Base-by-base conservation (phyloP, 2,888 invertebrate genomes). In the Campoplex nolae region DNA sequence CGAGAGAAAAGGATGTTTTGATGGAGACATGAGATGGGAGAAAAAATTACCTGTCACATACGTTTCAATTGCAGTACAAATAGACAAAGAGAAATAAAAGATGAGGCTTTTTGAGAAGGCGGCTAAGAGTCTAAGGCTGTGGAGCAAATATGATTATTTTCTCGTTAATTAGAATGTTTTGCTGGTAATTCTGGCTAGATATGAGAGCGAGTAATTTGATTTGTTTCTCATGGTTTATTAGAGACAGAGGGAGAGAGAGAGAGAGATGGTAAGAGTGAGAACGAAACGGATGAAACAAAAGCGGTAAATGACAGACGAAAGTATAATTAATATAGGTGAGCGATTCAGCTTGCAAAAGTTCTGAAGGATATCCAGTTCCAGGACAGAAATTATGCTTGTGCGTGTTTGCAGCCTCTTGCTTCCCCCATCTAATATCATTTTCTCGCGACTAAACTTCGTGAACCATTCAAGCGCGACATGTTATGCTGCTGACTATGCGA, bases 81-180 rank as follows among this genome's bases (percentile, higher is more conserved):
- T 7, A 51, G 7, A 11, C 6, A 56, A 38, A 54, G 23, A 54
- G n/a, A n/a, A 56, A 18, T 3, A 13, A 42, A 9, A 74, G 48
- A 35, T 32, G 32, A 54, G 13, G 38, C 16, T n/a, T 13, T 13
- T 1, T 4, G 67, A 38, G 67, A 35, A 38, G n/a, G 68, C 38
- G 73, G 18, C 35, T 38, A 13, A 56, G 54, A 71, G 62, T 28
- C 32, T 13, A 71, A 73, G 73, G 70, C 73, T 76, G 76, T 71
- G 70, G 68, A 65, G 83, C 79, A 89, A 89, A 88, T 85, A 84
- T 80, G 77, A 89, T 89, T 89, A 87, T 70, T 85, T 88, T 83
- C 28, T 65, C 79, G 85, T 89, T 88, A 89, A 89, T 88, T 88
- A 89, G 84, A 88, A 88, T 87, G 85, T 89, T 89, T 88, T 85